Evolutionary conservation across 2,888 invertebrate species (phyloP).

Genomic region (Anthoptus insignis): DNA sequence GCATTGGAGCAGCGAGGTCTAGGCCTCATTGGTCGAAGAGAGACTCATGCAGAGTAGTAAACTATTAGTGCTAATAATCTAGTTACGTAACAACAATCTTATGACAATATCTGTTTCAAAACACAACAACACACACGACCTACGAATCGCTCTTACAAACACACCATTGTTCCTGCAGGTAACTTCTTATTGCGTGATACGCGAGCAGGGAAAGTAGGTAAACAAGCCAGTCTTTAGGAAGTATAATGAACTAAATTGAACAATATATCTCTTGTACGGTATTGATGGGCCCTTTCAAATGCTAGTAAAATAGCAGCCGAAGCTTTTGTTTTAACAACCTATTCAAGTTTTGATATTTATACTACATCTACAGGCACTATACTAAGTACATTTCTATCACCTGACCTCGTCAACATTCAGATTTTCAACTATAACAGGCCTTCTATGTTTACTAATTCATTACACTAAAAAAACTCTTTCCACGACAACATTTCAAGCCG

Average conservation of each 20-base stretch:
- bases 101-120: conserved; percentile 44
- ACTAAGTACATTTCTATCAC: no score
- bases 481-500: no score
- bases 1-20: no score
- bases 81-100: conserved; percentile 13
- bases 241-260: conserved; percentile 52
- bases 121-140: conserved; percentile 54
- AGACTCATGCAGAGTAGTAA: not conserved
- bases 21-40: no score
- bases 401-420: no score
- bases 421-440: conserved; percentile 7
- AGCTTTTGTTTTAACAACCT: conserved; percentile 23
- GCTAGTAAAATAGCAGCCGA: not conserved
- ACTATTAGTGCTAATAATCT: not conserved
- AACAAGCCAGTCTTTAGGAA: conserved; percentile 61
- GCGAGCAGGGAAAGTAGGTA: conserved; percentile 63
- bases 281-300: conserved; percentile 27
- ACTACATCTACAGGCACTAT: conserved; percentile 11
- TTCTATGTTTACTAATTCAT: no score
- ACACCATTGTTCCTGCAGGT: conserved; percentile 59
- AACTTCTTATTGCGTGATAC: conserved; percentile 60
- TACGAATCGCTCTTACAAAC: conserved; percentile 50
- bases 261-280: conserved; percentile 49
- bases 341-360: conserved; percentile 30
- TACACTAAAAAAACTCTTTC: no score